Conservation (phyloP, 53 echinoderm and acorn worm genomes). For the Arbacia lixula region DNA sequence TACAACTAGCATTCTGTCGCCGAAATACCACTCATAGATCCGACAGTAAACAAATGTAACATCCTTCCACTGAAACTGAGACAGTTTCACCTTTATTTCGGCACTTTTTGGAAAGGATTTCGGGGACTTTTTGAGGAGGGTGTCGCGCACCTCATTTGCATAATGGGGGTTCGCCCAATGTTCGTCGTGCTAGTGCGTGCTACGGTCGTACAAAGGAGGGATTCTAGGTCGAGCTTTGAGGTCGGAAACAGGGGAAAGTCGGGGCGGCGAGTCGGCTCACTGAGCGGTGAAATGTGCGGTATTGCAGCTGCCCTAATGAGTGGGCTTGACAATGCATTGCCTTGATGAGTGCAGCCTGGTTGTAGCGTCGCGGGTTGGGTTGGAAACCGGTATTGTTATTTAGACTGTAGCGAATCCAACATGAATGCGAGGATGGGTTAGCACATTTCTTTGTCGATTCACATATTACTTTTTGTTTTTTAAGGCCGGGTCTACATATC, state of each 20-base stretch:
- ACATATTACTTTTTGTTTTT: too few relatives aligned
- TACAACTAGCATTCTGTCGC: slow-evolving; percentile 37
- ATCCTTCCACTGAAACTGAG: background rate
- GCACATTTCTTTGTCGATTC: too few relatives aligned
- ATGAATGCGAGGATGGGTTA: too few relatives aligned
- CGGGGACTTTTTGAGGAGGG: slow-evolving; percentile 59
- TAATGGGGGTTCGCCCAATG: slow-evolving; percentile 53
- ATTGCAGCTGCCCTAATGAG: background rate
- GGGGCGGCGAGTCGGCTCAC: slow-evolving; percentile 19
- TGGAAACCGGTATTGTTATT: too few relatives aligned
- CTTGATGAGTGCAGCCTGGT: too few relatives aligned
- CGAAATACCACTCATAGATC: slow-evolving; percentile 14
- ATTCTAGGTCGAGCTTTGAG: slow-evolving; percentile 53
- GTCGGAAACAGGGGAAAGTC: slow-evolving; percentile 39
- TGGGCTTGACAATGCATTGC: background rate
- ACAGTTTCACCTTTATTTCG: slow-evolving; percentile 4
- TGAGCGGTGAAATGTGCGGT: too few relatives aligned
- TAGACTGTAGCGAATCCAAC: too few relatives aligned
- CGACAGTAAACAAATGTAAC: slow-evolving; percentile 6
- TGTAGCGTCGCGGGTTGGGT: too few relatives aligned
- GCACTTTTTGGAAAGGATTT: slow-evolving; percentile 50
- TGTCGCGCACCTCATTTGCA: slow-evolving; percentile 79
- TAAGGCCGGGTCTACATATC: too few relatives aligned
- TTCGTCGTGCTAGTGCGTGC: slow-evolving; percentile 37
- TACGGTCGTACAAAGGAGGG: slow-evolving; percentile 29